A percentile compares a stretch with the other conserved stretches of the same genome.
These are phyloP conservation scores for Jacana jacana DNA, from an alignment of 2,113 vertebrate genomes.

Conservation along the genomic window DNA sequence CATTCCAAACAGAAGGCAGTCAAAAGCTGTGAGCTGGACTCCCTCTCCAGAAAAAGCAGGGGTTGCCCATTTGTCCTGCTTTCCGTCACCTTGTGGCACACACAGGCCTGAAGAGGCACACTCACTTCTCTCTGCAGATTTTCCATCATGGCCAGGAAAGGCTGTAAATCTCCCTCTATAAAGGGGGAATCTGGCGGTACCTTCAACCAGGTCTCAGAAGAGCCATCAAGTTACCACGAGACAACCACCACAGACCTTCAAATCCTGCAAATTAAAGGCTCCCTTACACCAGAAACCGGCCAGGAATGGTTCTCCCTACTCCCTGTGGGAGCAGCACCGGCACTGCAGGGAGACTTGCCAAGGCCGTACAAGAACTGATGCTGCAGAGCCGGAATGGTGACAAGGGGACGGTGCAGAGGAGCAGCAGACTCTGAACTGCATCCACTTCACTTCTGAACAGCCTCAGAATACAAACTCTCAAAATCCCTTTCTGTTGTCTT, in stretches of 20 bases:
- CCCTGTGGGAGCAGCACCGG: accelerated
- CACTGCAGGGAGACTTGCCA: accelerated
- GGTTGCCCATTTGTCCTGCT: neutral
- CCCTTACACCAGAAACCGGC: neutral
- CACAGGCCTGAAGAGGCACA: accelerated
- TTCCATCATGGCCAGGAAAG: neutral
- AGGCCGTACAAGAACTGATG: neutral
- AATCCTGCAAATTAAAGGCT: neutral
- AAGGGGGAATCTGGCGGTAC: neutral
- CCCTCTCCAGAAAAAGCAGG: neutral
- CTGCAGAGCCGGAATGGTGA: neutral
- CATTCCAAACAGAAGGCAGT: neutral
- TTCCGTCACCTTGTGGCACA: neutral
- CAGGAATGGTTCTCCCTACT: accelerated
- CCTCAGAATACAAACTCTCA: neutral
- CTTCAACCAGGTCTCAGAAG: neutral
- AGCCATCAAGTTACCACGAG: neutral
- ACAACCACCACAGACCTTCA: neutral
- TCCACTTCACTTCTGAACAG: neutral
- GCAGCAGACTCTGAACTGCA: neutral
- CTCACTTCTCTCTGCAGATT: neutral
- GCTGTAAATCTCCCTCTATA: neutral
- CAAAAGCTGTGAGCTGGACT: accelerated
- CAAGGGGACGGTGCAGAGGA: neutral
- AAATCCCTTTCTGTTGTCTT: neutral